Percentiles rank a stretch among this genome's conserved stretches.
These are phyloP conservation scores for Rhingia rostrata DNA, from an alignment of 2,888 invertebrate genomes.

Conservation along the genomic window DNA sequence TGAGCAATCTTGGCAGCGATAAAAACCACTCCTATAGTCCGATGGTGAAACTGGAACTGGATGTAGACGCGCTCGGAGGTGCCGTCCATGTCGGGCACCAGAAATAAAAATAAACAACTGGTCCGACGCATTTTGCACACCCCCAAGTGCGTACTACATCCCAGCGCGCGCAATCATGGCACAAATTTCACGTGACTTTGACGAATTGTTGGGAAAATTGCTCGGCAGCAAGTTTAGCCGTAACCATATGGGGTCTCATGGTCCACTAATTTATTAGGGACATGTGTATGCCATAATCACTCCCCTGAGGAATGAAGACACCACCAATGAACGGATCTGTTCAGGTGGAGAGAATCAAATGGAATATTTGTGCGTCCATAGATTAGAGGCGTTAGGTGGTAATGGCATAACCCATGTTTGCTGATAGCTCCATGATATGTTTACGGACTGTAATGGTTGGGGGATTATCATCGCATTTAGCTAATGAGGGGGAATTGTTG, in stretches of 20 bases:
- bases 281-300: not conserved
- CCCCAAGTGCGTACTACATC: not conserved
- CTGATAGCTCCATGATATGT: conserved; percentile 21
- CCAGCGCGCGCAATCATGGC: not conserved
- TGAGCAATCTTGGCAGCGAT: conserved; percentile 25
- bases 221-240: not conserved
- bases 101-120: conserved; percentile 44
- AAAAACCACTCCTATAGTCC: not conserved
- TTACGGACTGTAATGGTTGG: conserved; percentile 6
- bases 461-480: conserved; percentile 13
- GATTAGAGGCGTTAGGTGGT: not conserved
- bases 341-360: conserved; percentile 7
- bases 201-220: conserved; percentile 32
- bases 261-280: conserved; percentile 45
- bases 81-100: not conserved
- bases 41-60: not conserved
- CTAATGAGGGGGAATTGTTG: conserved; percentile 28
- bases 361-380: conserved; percentile 15
- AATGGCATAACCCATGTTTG: conserved; percentile 6
- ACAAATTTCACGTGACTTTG: conserved; percentile 54
- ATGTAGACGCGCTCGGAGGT: not conserved
- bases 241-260: not conserved
- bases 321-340: not conserved
- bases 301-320: conserved; percentile 26
- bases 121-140: not conserved